Conservation (phyloP, 2,888 invertebrate species). For the Parasteatoda lunata region DNA sequence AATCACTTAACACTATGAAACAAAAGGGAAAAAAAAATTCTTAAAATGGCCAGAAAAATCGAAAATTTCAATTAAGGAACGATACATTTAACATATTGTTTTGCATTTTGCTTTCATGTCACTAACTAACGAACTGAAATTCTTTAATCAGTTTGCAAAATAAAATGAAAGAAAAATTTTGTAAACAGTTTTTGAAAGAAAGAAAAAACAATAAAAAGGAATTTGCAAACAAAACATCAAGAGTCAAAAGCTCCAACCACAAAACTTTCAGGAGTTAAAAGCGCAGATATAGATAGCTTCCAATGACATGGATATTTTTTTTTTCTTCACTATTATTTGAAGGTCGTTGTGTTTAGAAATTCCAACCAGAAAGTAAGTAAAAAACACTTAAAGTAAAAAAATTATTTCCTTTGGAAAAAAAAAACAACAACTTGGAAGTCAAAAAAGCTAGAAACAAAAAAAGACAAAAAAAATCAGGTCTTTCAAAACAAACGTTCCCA, state of each 20-base stretch:
- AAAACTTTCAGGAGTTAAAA: background rate
- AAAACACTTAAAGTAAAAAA: background rate
- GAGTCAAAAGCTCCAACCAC: background rate
- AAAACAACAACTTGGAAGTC: background rate
- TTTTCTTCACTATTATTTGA: slow-evolving; percentile 5
- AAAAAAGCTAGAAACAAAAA: background rate
- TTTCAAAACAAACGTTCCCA: background rate
- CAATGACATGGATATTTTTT: slow-evolving; percentile 16
- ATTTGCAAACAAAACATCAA: too few species aligned
- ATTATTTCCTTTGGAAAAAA: background rate
- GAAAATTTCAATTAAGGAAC: too few species aligned
- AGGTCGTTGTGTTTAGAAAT: slow-evolving; percentile 12
- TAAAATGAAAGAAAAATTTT: too few species aligned
- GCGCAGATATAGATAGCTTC: slow-evolving; percentile 28
- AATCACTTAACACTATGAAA: too few species aligned
- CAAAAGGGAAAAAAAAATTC: too few species aligned
- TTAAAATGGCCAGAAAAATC: too few species aligned
- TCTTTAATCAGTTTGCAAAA: too few species aligned
- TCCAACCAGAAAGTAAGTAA: slow-evolving; percentile 10
- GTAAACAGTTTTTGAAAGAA: background rate
- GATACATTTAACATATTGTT: too few species aligned
- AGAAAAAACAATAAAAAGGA: background rate
- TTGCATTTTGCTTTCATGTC: too few species aligned
- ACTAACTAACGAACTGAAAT: too few species aligned
- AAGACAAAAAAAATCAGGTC: background rate